Evolutionary conservation across 2,113 vertebrate genomes (phyloP).

Genomic region (Dolichotis patagonum): DNA sequence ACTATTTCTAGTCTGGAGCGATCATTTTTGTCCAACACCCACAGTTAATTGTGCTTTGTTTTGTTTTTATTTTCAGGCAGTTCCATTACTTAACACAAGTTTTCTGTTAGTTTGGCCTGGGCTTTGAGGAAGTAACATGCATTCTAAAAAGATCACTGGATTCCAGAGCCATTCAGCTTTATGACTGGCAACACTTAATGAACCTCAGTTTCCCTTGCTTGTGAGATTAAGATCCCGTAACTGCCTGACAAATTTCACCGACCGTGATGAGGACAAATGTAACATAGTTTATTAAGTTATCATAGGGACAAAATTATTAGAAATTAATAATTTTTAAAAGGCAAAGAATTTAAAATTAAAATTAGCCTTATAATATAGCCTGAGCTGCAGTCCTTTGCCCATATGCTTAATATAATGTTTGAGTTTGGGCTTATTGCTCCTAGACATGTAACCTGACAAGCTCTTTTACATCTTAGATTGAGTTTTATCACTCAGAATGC

Average conservation of each 20-base stretch:
- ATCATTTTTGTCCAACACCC: neutral
- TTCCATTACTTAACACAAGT: neutral
- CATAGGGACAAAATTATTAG: neutral
- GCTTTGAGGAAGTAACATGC: neutral
- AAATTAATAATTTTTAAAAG: neutral
- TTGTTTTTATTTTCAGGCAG: slow-evolving; percentile 1
- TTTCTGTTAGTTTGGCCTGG: neutral
- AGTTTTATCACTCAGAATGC: neutral
- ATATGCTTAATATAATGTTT: neutral
- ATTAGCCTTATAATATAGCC: neutral
- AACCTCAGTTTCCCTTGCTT: neutral
- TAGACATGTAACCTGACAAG: neutral
- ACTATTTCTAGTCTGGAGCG: neutral
- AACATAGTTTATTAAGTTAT: neutral
- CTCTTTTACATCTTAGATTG: neutral
- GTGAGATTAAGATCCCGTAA: neutral
- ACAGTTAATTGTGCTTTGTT: neutral
- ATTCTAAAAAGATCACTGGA: neutral
- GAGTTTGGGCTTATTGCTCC: slow-evolving; percentile 23
- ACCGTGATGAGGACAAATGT: neutral
- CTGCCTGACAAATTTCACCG: neutral
- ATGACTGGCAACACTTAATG: neutral
- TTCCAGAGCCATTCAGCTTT: neutral
- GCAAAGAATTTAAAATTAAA: neutral
- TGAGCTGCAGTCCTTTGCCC: neutral